phyloP scores from a whole-genome alignment of 2,113 vertebrate genomes.

The Otocyon megalotis region DNA sequence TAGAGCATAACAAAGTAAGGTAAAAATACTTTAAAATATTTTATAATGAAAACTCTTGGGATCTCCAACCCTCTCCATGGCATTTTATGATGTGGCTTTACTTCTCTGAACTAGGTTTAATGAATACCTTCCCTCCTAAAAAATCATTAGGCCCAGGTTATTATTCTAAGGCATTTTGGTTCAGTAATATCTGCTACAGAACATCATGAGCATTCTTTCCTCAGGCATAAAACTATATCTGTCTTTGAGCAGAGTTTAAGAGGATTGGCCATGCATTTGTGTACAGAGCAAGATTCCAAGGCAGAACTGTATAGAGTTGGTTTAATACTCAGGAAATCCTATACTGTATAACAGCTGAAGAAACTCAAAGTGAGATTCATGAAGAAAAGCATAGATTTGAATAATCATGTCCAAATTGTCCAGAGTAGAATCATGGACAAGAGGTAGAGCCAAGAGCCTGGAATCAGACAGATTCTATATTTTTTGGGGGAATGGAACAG shows the following conservation, averaged over 20 bases:
- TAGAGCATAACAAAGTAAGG: neutral
- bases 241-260: neutral
- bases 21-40: neutral
- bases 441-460: neutral
- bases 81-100: neutral
- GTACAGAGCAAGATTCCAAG: neutral
- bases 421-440: neutral
- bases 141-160: neutral
- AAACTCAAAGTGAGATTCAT: conserved; percentile 6
- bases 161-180: neutral
- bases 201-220: neutral
- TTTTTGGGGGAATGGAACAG: neutral
- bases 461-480: neutral
- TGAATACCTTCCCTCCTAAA: neutral
- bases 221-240: neutral
- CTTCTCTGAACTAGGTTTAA: neutral
- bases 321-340: neutral
- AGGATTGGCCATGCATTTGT: neutral
- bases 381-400: neutral
- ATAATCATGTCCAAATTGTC: neutral
- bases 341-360: neutral
- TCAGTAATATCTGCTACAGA: neutral
- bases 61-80: neutral
- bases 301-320: accelerated
- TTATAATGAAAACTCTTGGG: neutral